These are phyloP conservation scores for Scolopax rusticola DNA, from an alignment of 2,797 vertebrate genomes.

Conservation along the genomic window DNA sequence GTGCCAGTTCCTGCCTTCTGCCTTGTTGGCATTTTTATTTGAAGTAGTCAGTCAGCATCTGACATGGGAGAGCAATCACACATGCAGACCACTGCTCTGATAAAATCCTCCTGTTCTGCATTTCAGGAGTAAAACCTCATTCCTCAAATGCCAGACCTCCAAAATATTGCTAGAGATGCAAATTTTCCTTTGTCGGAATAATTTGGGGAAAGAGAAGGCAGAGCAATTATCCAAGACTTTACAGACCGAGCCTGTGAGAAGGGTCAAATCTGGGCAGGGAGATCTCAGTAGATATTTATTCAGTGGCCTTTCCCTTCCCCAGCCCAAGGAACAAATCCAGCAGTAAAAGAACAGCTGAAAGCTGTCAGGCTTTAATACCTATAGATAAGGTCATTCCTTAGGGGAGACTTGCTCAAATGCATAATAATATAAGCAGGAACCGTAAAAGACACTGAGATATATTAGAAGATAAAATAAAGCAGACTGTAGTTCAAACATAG, in stretches of 20 bases:
- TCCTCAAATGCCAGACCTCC: neutral
- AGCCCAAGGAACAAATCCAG: conserved; percentile 30
- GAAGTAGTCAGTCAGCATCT: neutral
- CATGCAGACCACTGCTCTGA: neutral
- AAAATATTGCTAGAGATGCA: neutral
- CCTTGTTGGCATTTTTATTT: neutral
- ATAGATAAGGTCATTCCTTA: conserved; percentile 49
- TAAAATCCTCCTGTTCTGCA: neutral
- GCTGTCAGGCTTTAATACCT: conserved; percentile 54
- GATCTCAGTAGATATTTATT: neutral
- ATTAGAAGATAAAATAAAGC: conserved; percentile 52
- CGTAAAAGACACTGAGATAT: neutral
- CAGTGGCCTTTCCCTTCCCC: neutral
- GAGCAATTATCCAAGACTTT: neutral
- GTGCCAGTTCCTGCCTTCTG: neutral
- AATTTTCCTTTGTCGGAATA: neutral
- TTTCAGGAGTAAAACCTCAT: neutral
- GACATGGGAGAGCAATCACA: neutral
- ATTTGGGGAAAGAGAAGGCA: neutral
- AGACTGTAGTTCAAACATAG: conserved; percentile 25
- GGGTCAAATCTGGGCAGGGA: neutral
- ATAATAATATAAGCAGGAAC: conserved; percentile 32
- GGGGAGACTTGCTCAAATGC: conserved; percentile 50
- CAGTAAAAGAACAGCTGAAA: conserved; percentile 48
- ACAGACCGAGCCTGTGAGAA: neutral